Percentiles rank a stretch among this genome's conserved stretches.
phyloP scores from a whole-genome alignment of 2,888 invertebrate species.

The Eristalis pertinax region DNA sequence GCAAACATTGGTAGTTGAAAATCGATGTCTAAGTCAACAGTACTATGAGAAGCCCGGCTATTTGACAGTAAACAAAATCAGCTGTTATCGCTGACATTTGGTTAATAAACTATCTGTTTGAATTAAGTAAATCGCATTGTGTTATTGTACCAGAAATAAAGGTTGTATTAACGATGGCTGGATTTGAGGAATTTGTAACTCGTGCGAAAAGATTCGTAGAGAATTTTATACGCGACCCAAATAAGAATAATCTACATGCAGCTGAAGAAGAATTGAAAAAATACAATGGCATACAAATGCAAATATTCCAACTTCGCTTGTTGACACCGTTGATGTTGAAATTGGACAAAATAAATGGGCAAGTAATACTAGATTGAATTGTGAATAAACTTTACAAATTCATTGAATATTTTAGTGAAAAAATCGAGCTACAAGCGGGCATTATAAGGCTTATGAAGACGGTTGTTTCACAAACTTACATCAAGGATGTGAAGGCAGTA shows the following conservation, averaged over 20 bases:
- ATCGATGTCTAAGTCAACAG: not conserved
- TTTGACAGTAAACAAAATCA: conserved; percentile 31
- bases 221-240: conserved; percentile 76
- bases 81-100: conserved; percentile 2
- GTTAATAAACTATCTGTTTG: not conserved
- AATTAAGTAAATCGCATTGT: not conserved
- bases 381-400: not conserved
- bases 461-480: conserved; percentile 76
- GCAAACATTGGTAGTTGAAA: not conserved
- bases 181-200: conserved; percentile 77
- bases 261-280: conserved; percentile 76
- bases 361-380: conserved; percentile 27
- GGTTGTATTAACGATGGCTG: conserved; percentile 72
- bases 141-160: not conserved
- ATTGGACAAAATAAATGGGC: conserved; percentile 78
- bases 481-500: conserved; percentile 77
- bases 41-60: not conserved
- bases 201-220: conserved; percentile 78
- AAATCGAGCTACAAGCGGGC: conserved; percentile 78
- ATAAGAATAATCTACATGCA: conserved; percentile 73
- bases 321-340: conserved; percentile 78
- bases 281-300: conserved; percentile 77
- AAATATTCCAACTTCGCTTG: conserved; percentile 78
- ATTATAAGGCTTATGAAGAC: conserved; percentile 77
- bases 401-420: conserved; percentile 73